Conservation (phyloP, 2,113 vertebrate species). For the Paramormyrops kingsleyae region DNA sequence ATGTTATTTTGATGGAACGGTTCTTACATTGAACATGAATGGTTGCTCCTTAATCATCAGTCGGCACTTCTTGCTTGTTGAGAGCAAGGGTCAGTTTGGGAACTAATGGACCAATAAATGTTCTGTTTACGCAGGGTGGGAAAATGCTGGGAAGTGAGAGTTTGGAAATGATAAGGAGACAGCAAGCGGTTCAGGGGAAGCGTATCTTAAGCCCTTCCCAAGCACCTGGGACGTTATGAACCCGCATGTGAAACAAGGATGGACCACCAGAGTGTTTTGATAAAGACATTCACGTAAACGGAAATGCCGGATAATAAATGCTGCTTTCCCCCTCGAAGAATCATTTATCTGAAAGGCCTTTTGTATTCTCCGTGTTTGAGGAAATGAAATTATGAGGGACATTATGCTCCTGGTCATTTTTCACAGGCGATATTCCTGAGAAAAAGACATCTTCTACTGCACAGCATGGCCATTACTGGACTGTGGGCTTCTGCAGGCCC, state of each 20-base stretch:
- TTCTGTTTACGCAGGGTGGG: not conserved
- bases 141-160: not conserved
- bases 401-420: not conserved
- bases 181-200: not conserved
- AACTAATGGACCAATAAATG: not conserved
- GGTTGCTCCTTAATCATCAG: not conserved
- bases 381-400: not conserved
- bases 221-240: not conserved
- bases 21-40: not conserved
- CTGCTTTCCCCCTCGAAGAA: not conserved
- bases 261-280: not conserved
- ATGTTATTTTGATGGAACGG: not conserved
- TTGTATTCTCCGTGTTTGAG: not conserved
- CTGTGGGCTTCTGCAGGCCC: not conserved
- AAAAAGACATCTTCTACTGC: not conserved
- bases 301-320: not conserved
- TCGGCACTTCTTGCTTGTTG: not conserved
- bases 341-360: not conserved
- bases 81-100: slow-evolving; percentile 2
- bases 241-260: not conserved
- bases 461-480: not conserved
- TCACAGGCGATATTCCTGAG: not conserved
- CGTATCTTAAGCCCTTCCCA: not conserved
- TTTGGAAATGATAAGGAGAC: not conserved
- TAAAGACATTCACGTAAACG: not conserved